Evolutionary conservation across 2,888 invertebrate species (phyloP).

Genomic region (Spodoptera exigua): DNA sequence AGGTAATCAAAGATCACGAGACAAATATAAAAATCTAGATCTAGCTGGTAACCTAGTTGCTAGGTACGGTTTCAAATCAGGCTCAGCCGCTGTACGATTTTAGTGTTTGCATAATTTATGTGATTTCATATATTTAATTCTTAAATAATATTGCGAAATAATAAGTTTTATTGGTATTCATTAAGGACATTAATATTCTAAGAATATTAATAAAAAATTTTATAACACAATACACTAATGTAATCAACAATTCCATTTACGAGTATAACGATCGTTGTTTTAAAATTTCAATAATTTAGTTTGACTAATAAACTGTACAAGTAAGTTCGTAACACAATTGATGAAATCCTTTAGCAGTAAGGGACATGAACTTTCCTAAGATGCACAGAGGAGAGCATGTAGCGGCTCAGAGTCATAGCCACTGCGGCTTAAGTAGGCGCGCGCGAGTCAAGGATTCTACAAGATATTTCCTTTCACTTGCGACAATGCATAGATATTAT

Average conservation of each 20-base stretch:
- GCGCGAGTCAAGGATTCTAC: conserved; percentile 87
- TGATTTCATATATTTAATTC: conserved; percentile 20
- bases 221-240: conserved; percentile 1
- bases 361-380: conserved; percentile 60
- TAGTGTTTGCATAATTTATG: conserved; percentile 20
- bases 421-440: conserved; percentile 75
- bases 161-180: conserved; percentile 24
- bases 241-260: too few species aligned
- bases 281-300: neutral
- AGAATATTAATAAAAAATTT: conserved; percentile 14
- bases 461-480: conserved; percentile 89
- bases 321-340: conserved; percentile 13
- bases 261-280: too few species aligned
- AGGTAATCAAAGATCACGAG: neutral
- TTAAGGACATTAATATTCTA: conserved; percentile 20
- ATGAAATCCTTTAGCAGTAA: conserved; percentile 21
- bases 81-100: conserved; percentile 11
- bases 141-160: conserved; percentile 39
- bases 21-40: neutral
- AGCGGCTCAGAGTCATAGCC: conserved; percentile 51
- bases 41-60: neutral
- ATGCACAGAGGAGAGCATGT: conserved; percentile 52
- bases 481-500: conserved; percentile 78
- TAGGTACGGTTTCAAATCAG: conserved; percentile 14
- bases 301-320: conserved; percentile 2